Percentiles rank a stretch among this genome's conserved stretches.
These are phyloP conservation scores for Bovichtus variegatus DNA, from an alignment of 2,797 vertebrate species.

Conservation along the genomic window DNA sequence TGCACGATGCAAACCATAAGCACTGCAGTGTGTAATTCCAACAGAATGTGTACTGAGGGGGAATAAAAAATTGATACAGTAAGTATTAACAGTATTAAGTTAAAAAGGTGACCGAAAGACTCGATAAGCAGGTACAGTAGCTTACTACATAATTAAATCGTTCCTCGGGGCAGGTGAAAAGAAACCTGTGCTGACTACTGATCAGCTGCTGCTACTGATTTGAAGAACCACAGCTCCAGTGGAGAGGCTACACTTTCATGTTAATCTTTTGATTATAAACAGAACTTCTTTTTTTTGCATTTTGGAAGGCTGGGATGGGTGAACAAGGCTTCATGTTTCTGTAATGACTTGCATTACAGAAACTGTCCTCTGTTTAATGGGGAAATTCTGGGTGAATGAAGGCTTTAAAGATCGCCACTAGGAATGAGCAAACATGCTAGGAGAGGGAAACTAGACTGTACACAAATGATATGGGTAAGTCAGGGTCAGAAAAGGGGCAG, in stretches of 20 bases:
- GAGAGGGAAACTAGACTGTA: conserved; percentile 4
- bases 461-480: background rate
- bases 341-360: conserved; percentile 2
- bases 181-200: conserved; percentile 50
- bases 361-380: conserved; percentile 9
- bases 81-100: conserved; percentile 3
- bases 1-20: conserved; percentile 26
- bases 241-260: conserved; percentile 7
- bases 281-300: conserved; percentile 1
- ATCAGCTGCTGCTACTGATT: conserved; percentile 43
- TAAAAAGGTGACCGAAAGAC: conserved; percentile 24
- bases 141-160: conserved; percentile 50
- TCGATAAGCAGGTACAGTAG: conserved; percentile 26
- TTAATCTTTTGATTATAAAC: conserved; percentile 9
- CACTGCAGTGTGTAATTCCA: conserved; percentile 52
- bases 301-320: conserved; percentile 3
- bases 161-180: background rate
- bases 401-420: background rate
- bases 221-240: background rate
- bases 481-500: background rate
- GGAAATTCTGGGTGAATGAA: background rate
- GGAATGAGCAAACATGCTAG: background rate
- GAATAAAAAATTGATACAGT: conserved; percentile 14
- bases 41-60: conserved; percentile 21
- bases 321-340: background rate